These are phyloP conservation scores for Ceratosolen solmsi DNA, from an alignment of 1,140 invertebrate genomes.

Conservation along the genomic window DNA sequence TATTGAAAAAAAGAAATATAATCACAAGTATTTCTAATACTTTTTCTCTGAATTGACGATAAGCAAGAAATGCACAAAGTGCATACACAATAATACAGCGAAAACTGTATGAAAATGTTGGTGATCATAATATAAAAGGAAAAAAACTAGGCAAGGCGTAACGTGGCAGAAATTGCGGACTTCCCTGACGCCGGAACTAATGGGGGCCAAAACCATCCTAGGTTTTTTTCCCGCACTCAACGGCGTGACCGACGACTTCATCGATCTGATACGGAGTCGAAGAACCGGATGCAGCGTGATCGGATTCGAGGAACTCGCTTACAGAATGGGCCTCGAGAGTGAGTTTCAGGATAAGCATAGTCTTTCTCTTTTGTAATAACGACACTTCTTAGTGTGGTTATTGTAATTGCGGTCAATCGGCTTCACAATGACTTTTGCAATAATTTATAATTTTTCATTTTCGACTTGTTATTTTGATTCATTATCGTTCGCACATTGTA, in stretches of 20 bases:
- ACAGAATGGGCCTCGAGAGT: conserved; percentile 87
- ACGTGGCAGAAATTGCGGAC: conserved; percentile 85
- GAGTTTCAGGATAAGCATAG: conserved; percentile 61
- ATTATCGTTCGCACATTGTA: not conserved
- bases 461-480: not conserved
- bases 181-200: conserved; percentile 84
- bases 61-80: not conserved
- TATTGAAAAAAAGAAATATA: not conserved
- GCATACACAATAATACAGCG: not conserved
- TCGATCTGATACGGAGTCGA: conserved; percentile 77
- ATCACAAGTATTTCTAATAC: not conserved
- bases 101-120: conserved; percentile 24
- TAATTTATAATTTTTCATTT: conserved; percentile 50
- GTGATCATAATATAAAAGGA: conserved; percentile 28
- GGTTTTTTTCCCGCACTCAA: conserved; percentile 85
- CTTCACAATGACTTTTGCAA: conserved; percentile 42
- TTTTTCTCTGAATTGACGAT: not conserved
- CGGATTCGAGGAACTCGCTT: conserved; percentile 82
- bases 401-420: conserved; percentile 6
- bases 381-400: conserved; percentile 9
- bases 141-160: conserved; percentile 80
- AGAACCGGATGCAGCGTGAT: conserved; percentile 67
- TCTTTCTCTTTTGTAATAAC: conserved; percentile 45
- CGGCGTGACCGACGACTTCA: conserved; percentile 85
- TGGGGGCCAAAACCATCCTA: conserved; percentile 83